These are phyloP conservation scores for Zoanthus solanderi DNA, from an alignment of 92 coral and sea anemone species.

Conservation along the genomic window DNA sequence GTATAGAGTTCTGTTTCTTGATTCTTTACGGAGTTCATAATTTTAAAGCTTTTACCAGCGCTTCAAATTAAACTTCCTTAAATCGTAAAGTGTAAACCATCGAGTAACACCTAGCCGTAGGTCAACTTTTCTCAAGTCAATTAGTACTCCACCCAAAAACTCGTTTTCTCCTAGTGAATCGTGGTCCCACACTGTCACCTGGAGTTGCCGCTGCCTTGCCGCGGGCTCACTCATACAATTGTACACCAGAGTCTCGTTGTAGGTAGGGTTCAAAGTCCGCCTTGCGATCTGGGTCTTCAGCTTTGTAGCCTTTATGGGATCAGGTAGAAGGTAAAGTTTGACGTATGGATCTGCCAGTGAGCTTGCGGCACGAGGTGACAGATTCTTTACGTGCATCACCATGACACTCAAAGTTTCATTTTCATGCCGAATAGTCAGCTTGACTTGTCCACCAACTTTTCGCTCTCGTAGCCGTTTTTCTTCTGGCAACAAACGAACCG, in stretches of 20 bases:
- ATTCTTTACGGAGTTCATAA: too few species aligned
- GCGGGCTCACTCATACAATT: constrained; percentile 68
- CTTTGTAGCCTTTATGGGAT: constrained; percentile 90
- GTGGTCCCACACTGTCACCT: constrained; percentile 97
- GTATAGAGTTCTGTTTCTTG: too few species aligned
- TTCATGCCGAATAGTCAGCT: constrained; percentile 84
- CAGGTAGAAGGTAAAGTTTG: constrained; percentile 95
- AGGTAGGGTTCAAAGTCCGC: constrained; percentile 92
- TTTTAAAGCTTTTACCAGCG: not conserved
- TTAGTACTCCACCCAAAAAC: constrained; percentile 93
- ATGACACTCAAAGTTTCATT: constrained; percentile 80
- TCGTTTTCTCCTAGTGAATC: constrained; percentile 94
- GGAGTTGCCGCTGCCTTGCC: constrained; percentile 75
- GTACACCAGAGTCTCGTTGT: constrained; percentile 92
- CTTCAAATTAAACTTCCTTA: constrained; percentile 55
- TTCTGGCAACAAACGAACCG: constrained; percentile 89
- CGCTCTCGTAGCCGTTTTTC: constrained; percentile 86
- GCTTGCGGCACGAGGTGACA: constrained; percentile 84
- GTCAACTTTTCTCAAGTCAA: constrained; percentile 81
- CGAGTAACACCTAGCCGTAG: constrained; percentile 66
- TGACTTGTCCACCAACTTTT: constrained; percentile 86
- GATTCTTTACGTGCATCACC: constrained; percentile 95
- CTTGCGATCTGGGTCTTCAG: constrained; percentile 96
- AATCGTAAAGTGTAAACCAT: constrained; percentile 88
- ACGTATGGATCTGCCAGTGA: constrained; percentile 95